Conservation (phyloP, 2,113 vertebrate species). For the Coreoperca whiteheadi region DNA sequence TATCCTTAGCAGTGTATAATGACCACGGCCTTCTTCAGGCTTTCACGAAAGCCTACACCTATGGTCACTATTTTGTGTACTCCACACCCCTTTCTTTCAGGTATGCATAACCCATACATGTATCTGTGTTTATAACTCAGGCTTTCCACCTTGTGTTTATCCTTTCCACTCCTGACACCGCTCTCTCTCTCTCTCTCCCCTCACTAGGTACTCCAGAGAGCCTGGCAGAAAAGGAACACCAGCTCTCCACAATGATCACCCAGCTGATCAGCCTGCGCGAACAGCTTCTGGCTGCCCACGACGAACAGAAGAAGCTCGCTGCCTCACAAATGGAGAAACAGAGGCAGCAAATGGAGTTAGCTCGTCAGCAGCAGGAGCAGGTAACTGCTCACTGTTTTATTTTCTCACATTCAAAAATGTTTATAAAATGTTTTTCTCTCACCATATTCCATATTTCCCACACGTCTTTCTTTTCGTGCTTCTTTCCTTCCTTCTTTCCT, state of each 20-base stretch:
- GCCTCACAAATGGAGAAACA: conserved; percentile 99
- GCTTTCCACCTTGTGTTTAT: conserved; percentile 28
- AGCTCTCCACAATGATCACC: conserved; percentile 98
- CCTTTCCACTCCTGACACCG: conserved; percentile 23
- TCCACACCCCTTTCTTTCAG: conserved; percentile 6
- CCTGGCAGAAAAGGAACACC: conserved; percentile 97
- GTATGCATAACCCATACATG: conserved; percentile 5
- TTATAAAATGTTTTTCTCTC: neutral
- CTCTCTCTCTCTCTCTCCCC: neutral
- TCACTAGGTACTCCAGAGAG: conserved; percentile 95
- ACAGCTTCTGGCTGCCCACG: conserved; percentile 97
- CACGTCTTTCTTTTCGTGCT: neutral
- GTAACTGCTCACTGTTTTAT: conserved; percentile 81
- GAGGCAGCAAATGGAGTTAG: conserved; percentile 99
- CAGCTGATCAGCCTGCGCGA: conserved; percentile 99
- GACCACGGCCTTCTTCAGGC: conserved; percentile 20
- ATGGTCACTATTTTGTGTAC: conserved; percentile 8
- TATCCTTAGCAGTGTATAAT: conserved; percentile 59
- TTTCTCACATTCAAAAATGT: conserved; percentile 21
- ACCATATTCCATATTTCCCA: neutral
- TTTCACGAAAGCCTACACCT: conserved; percentile 30
- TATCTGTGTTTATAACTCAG: conserved; percentile 12
- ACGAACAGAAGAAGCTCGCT: conserved; percentile 98
- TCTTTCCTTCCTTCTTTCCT: neutral
- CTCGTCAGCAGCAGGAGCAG: conserved; percentile 99